Evolutionary conservation across 2,888 invertebrate genomes (phyloP), one percentile per base, ranked within the genome.

Genomic region (Rhimphoctona megacephalus): DNA sequence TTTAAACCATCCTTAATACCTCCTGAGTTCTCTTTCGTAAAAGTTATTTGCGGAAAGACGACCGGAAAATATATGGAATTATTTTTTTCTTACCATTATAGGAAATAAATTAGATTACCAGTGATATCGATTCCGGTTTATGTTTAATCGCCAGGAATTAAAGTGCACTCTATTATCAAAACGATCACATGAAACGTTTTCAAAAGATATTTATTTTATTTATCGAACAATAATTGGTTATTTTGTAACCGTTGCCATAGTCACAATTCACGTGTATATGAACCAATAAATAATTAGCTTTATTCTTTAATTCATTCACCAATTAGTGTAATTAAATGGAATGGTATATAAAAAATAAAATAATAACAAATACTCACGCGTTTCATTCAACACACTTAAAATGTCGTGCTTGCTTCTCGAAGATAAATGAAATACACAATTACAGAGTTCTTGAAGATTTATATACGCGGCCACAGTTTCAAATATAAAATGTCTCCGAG

Each of bases 401-500:
- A 36, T 22, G 14, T 36, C 52, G 36, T n/a, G 22, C 54, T 73
- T 30, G 66, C 36, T 36, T 36, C 46, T 6, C 52, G 77, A 67
- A 67, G 77, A 77, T 77, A 22, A 33, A 77, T 77, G 77, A 46
- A 39, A 52, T 14, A 61, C 11, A 66, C 22, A 52, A 66, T 49
- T 77, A 52, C 36, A 66, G 30, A 30, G 43, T 66, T 74, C 30
- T 77, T 49, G 66, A 67, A 66, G 66, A 77, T 67, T 67, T 36
- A 52, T 77, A 77, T 52, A 22, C 66, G 36, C 36, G 22, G 17
- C 36, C 36, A 33, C 49, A 66, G 49, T 66, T 66, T 52, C 49
- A 77, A 77, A 77, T 66, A 66, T 36, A 22, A 77, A 77, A 77
- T 17, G 67, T 77, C 66, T 30, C 46, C 52, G 36, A 77, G 67